Evolutionary conservation across 2,797 vertebrate genomes (phyloP).

Genomic region (Sebastes minor): DNA sequence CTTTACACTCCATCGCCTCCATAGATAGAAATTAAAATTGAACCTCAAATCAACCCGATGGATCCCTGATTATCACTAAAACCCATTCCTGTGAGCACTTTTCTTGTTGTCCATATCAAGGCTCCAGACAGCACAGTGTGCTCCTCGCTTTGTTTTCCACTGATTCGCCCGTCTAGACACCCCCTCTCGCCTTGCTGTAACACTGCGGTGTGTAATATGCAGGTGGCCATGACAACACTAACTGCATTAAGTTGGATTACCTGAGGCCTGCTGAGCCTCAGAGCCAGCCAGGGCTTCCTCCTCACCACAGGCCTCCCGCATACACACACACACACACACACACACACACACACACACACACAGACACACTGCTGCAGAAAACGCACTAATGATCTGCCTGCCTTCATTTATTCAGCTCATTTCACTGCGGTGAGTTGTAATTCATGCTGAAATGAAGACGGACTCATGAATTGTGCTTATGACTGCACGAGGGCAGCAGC

Average conservation of each 20-base stretch:
- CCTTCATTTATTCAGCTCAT: conserved; percentile 34
- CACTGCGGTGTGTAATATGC: conserved; percentile 39
- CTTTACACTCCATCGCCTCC: neutral
- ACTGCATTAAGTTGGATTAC: conserved; percentile 72
- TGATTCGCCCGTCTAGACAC: conserved; percentile 60
- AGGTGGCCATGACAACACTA: conserved; percentile 65
- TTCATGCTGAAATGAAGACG: neutral
- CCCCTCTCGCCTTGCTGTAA: conserved; percentile 36
- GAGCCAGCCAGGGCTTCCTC: conserved; percentile 41
- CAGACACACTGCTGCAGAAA: conserved; percentile 20
- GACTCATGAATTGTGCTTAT: conserved; percentile 3
- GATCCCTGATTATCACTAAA: neutral
- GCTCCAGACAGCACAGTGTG: conserved; percentile 1
- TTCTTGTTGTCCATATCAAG: neutral
- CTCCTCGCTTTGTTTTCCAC: conserved; percentile 28
- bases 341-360: neutral
- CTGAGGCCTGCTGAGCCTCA: conserved; percentile 57
- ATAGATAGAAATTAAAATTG: neutral
- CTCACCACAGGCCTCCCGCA: conserved; percentile 24
- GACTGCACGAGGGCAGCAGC: conserved; percentile 1
- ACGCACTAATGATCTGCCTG: conserved; percentile 21
- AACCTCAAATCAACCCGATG: neutral
- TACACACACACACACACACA: neutral
- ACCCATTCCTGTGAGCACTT: conserved; percentile 2
- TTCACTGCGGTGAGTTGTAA: conserved; percentile 21